phyloP scores from a whole-genome alignment of 2,113 vertebrate genomes.

The Cettia cetti region DNA sequence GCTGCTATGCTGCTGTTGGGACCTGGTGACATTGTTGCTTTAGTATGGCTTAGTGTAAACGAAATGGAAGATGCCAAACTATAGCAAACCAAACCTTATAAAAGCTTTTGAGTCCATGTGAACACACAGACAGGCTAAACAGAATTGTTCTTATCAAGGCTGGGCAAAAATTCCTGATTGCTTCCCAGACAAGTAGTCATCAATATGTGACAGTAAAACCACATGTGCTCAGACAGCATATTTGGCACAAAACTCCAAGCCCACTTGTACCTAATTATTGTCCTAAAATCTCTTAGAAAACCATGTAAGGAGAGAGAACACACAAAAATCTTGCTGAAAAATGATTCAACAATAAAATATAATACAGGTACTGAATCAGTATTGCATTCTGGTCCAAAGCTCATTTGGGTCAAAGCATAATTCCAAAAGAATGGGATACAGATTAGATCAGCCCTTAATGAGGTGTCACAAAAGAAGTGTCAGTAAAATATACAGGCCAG shows the following conservation, averaged over 20 bases:
- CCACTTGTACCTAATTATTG: neutral
- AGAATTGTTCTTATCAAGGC: neutral
- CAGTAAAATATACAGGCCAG: constrained; percentile 57
- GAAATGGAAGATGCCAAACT: neutral
- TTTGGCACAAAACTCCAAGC: neutral
- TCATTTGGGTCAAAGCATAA: neutral
- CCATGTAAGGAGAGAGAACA: neutral
- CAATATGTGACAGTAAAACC: neutral
- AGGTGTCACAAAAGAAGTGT: constrained; percentile 30
- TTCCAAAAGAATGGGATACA: neutral
- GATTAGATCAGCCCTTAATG: constrained; percentile 39
- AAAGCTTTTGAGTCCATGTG: neutral
- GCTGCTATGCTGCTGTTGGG: neutral
- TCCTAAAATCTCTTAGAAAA: neutral
- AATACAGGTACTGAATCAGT: neutral
- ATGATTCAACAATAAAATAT: neutral
- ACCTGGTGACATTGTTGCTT: neutral
- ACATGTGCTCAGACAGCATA: neutral
- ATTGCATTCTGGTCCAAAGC: neutral
- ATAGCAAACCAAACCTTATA: neutral
- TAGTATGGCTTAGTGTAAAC: neutral
- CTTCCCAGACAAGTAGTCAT: neutral
- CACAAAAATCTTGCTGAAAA: neutral
- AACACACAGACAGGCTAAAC: neutral
- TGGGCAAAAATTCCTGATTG: neutral